These are phyloP conservation scores for Centropyge bicolor DNA, from an alignment of 2,797 vertebrate species.

Conservation along the genomic window DNA sequence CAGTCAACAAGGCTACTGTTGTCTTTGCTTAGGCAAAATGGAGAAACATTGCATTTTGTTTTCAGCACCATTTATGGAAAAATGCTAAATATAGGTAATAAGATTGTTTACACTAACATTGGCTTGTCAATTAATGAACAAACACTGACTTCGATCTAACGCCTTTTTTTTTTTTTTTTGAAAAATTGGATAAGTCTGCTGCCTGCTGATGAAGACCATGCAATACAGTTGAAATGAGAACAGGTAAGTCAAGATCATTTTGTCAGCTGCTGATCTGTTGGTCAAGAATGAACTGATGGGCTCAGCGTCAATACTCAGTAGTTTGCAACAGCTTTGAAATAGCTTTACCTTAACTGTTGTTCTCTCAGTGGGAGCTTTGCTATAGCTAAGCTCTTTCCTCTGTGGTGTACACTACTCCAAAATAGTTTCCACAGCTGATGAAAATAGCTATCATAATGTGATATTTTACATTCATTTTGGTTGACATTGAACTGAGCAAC, in stretches of 20 bases:
- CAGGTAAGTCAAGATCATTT: neutral
- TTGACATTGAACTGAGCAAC: slow-evolving; percentile 29
- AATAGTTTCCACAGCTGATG: neutral
- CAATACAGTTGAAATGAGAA: slow-evolving; percentile 6
- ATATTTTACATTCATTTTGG: slow-evolving; percentile 11
- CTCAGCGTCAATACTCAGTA: too few relatives aligned
- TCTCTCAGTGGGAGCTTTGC: neutral
- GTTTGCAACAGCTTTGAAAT: neutral
- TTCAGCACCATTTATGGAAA: too few relatives aligned
- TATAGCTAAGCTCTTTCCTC: neutral
- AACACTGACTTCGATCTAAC: too few relatives aligned
- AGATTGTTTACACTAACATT: too few relatives aligned
- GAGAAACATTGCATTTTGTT: neutral
- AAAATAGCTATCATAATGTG: slow-evolving; percentile 14
- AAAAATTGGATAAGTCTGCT: neutral
- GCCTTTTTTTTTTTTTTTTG: neutral
- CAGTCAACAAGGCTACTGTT: neutral
- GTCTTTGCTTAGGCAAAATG: neutral
- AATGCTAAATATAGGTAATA: too few relatives aligned
- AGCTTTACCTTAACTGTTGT: neutral
- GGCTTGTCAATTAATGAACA: too few relatives aligned
- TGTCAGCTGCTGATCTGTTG: neutral
- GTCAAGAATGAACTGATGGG: neutral
- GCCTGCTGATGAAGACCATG: too few relatives aligned
- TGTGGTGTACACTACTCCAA: neutral